Evolutionary conservation across 2,888 invertebrate genomes (phyloP), one percentile per base, ranked within the genome.

Genomic region (Habrosyne pyritoides): DNA sequence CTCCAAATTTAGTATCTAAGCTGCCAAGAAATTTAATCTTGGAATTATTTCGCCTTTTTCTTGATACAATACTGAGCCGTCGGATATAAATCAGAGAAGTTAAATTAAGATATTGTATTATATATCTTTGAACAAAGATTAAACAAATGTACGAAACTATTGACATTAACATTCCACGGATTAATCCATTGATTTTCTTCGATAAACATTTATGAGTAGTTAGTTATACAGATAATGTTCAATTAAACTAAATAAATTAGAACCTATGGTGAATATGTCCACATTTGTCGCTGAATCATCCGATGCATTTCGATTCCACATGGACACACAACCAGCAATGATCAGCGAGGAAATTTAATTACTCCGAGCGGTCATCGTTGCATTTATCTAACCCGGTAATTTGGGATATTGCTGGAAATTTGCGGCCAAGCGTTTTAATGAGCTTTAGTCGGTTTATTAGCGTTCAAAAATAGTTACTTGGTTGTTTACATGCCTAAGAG

Each of bases 1-100:
- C 81, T 84, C 76, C 73, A 81, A 86, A 88, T 88, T 89, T 86
- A 84, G 78, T 84, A 80, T 80, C 79, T 83, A 87, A 86, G 83
- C 83, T 83, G 75, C 76, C 76, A 82, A 84, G 83, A 84, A 86
- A 89, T 87, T 86, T 84, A 86, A 87, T 86, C 84, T 80, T 61
- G 73, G 77, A 83, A 83, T 82, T 82, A 81, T 82, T 84, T 77
- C 71, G 73, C 71, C 67, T 74, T 74, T 74, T 73, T 67, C 70
- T 70, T 69, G 64, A 74, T 73, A 70, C 69, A 67, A 73, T 71
- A 69, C 66, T 60, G 57, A 65, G 56, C 61, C 61, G 68, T 64
- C 71, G 42, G 42, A 42, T 42, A 18, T 42, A 42, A 33, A 42
- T 42, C 42, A 18, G n/a, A 7, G 4, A 33, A 33, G n/a, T 33